phyloP scores from a whole-genome alignment of 2,888 invertebrate genomes.

The Prionchulus punctatus region DNA sequence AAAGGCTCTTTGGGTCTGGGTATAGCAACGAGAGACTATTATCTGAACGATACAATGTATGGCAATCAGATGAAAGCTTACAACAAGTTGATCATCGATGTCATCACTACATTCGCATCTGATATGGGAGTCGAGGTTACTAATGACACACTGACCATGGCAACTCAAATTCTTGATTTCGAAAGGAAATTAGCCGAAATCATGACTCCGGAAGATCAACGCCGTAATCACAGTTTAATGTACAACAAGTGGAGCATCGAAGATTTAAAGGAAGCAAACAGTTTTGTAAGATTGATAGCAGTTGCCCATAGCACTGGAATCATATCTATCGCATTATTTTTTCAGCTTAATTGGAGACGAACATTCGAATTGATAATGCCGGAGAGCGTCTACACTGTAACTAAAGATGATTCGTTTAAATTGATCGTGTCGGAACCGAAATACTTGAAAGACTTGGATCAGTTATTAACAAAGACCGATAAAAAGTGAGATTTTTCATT shows the following conservation, averaged over 20 bases:
- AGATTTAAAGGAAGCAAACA: not conserved
- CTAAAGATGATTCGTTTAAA: slow-evolving; percentile 22
- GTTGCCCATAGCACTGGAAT: no score
- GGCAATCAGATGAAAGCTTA: slow-evolving; percentile 27
- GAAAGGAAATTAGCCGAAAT: not conserved
- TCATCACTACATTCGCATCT: no score
- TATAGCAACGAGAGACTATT: slow-evolving; percentile 26
- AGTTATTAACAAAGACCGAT: slow-evolving; percentile 24
- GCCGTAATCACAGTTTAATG: not conserved
- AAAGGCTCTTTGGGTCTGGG: slow-evolving; percentile 28
- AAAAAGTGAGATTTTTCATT: slow-evolving; percentile 15
- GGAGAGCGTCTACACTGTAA: slow-evolving; percentile 16
- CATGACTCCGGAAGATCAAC: not conserved
- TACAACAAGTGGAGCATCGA: not conserved
- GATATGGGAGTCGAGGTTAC: no score
- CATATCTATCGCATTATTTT: no score
- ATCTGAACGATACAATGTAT: slow-evolving; percentile 25
- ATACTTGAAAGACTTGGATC: slow-evolving; percentile 26
- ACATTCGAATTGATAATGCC: slow-evolving; percentile 26
- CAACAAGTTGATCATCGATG: slow-evolving; percentile 21
- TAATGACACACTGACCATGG: no score
- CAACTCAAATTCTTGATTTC: not conserved
- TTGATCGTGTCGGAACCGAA: slow-evolving; percentile 33
- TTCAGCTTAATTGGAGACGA: slow-evolving; percentile 27
- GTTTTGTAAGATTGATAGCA: not conserved